phyloP scores from a whole-genome alignment of 2,888 invertebrate genomes.

The Hoplodrina ambigua region DNA sequence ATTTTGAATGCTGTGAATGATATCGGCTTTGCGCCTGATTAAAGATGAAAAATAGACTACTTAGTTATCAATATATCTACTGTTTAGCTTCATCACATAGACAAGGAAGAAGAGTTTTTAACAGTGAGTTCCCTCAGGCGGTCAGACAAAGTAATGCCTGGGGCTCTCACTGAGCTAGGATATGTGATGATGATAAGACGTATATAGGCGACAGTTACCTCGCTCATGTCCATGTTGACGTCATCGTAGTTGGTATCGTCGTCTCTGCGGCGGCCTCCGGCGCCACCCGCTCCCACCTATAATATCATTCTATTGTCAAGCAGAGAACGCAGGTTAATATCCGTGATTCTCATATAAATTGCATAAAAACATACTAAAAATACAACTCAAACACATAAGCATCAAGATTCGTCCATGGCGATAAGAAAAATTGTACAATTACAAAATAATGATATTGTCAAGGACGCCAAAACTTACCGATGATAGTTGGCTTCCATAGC shows the following conservation, averaged over 20 bases:
- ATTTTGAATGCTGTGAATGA: constrained; percentile 49
- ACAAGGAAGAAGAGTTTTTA: constrained; percentile 40
- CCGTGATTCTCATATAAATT: constrained; percentile 66
- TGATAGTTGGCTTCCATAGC: constrained; percentile 74
- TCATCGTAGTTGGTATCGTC: constrained; percentile 94
- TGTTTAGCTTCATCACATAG: constrained; percentile 41
- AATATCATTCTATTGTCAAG: constrained; percentile 91
- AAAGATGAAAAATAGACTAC: constrained; percentile 59
- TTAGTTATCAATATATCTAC: constrained; percentile 44
- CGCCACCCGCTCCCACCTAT: constrained; percentile 81
- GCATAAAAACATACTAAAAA: constrained; percentile 34
- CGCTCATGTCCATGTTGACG: constrained; percentile 95
- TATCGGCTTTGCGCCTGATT: constrained; percentile 47
- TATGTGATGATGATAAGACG: constrained; percentile 43
- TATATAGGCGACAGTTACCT: constrained; percentile 86
- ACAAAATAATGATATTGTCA: constrained; percentile 52
- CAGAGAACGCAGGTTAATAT: constrained; percentile 91
- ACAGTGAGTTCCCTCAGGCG: constrained; percentile 30
- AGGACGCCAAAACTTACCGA: constrained; percentile 81
- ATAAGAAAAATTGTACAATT: constrained; percentile 3
- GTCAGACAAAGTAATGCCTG: constrained; percentile 38
- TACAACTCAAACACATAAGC: constrained; percentile 4
- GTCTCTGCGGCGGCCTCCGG: constrained; percentile 79
- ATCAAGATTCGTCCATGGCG: neutral
- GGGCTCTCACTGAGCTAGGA: constrained; percentile 36